A percentile compares a stretch with the other conserved stretches of the same genome.
phyloP scores from a whole-genome alignment of 2,797 vertebrate genomes.

The Simalia tracyae region DNA sequence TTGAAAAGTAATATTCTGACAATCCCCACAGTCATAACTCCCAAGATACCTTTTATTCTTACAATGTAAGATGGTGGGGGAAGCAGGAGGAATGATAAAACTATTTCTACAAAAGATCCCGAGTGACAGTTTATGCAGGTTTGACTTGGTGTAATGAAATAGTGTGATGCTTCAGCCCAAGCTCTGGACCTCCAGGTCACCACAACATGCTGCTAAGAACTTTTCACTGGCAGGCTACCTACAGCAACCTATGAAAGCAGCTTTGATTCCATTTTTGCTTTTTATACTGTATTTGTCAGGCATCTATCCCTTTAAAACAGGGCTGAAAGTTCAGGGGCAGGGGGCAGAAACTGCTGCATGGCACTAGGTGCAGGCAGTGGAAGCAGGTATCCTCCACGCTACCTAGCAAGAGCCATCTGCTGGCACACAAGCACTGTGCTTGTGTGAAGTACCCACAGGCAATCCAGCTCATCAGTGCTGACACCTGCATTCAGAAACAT shows the following conservation, averaged over 20 bases:
- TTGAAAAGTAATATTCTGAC: not conserved
- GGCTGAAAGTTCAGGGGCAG: not conserved
- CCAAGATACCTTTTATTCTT: not conserved
- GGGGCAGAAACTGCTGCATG: not conserved
- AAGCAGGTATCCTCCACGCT: not conserved
- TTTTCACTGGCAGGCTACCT: not conserved
- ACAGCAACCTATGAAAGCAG: not conserved
- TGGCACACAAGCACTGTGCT: constrained; percentile 5
- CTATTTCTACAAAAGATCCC: not conserved
- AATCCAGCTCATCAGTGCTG: constrained; percentile 24
- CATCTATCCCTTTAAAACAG: not conserved
- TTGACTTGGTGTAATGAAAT: not conserved
- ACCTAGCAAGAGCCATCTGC: constrained; percentile 9
- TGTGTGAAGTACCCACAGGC: constrained; percentile 28
- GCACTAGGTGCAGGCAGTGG: not conserved
- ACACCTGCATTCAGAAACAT: constrained; percentile 26
- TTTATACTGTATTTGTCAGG: not conserved
- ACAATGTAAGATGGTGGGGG: not conserved
- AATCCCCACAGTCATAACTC: not conserved
- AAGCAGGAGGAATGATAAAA: not conserved
- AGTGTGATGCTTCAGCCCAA: not conserved
- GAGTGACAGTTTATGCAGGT: not conserved
- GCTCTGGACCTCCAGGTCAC: not conserved
- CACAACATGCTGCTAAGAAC: not conserved
- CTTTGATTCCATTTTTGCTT: not conserved